Evolutionary conservation across 2,888 invertebrate genomes (phyloP).

Genomic region (Callyntrura guangdongensis): DNA sequence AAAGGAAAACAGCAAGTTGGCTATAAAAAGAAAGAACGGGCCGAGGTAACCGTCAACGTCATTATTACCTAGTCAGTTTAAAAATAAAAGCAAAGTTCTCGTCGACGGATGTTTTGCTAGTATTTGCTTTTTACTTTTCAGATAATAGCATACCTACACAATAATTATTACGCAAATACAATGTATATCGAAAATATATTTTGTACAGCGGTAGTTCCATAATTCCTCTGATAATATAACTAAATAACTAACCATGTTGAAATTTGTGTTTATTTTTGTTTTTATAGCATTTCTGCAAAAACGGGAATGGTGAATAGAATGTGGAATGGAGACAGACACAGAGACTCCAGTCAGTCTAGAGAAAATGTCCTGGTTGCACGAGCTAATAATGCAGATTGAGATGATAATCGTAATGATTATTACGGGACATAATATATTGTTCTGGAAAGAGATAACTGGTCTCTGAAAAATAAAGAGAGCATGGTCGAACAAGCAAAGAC

Average conservation of each 20-base stretch:
- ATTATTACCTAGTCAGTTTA: neutral
- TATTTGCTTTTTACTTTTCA: neutral
- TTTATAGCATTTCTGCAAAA: too few relatives aligned
- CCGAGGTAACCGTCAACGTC: neutral
- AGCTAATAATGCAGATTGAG: conserved; percentile 64
- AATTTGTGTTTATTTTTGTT: too few relatives aligned
- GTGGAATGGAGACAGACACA: too few relatives aligned
- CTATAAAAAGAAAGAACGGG: neutral
- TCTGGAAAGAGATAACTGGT: conserved; percentile 36
- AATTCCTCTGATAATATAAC: too few relatives aligned
- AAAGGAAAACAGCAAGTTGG: neutral
- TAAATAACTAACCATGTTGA: too few relatives aligned
- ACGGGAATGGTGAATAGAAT: too few relatives aligned
- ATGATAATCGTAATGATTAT: conserved; percentile 60
- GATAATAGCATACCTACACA: too few relatives aligned
- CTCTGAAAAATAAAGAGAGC: neutral
- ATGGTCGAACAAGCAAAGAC: neutral
- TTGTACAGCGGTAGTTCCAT: too few relatives aligned
- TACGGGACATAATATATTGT: conserved; percentile 55
- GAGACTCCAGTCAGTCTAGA: too few relatives aligned
- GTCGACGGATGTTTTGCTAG: neutral
- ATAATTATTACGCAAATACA: too few relatives aligned
- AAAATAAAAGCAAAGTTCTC: neutral
- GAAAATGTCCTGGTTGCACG: conserved; percentile 9
- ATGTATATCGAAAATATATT: too few relatives aligned